Percentiles rank a stretch among this genome's conserved stretches.
Evolutionary conservation across 2,797 vertebrate species (phyloP).

Genomic region (Cossypha dichroa): DNA sequence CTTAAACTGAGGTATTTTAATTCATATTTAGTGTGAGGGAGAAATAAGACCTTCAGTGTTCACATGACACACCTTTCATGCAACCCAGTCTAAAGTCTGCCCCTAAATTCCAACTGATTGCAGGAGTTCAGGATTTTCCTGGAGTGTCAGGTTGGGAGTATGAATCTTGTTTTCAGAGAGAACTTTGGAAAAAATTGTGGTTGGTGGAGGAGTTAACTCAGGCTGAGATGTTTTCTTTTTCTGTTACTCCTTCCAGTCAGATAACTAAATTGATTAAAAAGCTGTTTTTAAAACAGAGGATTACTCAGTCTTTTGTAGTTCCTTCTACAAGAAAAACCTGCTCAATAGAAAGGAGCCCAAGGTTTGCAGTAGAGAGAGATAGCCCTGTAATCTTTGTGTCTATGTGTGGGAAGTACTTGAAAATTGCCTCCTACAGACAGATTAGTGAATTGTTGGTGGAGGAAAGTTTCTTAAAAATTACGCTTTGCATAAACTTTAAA

Average conservation of each 20-base stretch:
- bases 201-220: conserved; percentile 20
- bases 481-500: conserved; percentile 27
- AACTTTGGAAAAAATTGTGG: conserved; percentile 41
- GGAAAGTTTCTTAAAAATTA: conserved; percentile 19
- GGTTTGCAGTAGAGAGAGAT: background rate
- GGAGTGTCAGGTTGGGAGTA: background rate
- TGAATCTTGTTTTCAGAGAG: background rate
- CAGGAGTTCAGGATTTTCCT: background rate
- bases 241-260: conserved; percentile 56
- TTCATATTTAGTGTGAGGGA: background rate
- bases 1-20: background rate
- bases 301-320: conserved; percentile 62
- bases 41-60: background rate
- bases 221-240: conserved; percentile 40
- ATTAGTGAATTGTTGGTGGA: conserved; percentile 36
- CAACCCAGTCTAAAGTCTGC: background rate
- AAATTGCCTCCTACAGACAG: conserved; percentile 50
- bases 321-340: conserved; percentile 5
- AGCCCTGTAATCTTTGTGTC: conserved; percentile 42
- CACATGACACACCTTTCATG: fast-evolving
- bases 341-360: background rate
- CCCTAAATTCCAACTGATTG: background rate
- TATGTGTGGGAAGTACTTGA: conserved; percentile 2
- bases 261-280: conserved; percentile 50
- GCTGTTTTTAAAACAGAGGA: conserved; percentile 64